Percentiles rank a stretch among this genome's conserved stretches.
Evolutionary conservation across 1,140 invertebrate genomes (phyloP).

Genomic region (Papilio helenus): DNA sequence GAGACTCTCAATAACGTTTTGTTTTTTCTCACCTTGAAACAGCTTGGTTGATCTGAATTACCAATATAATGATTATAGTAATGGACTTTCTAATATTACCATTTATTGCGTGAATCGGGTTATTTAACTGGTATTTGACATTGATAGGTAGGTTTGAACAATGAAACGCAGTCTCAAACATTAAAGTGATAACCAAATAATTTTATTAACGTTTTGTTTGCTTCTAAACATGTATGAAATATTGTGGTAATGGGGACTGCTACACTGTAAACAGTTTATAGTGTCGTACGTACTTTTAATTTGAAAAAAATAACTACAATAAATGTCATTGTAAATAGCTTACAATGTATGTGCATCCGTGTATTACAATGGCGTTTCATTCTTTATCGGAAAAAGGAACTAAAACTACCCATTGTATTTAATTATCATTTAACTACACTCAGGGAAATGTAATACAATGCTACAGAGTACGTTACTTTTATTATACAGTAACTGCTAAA

Average conservation of each 20-base stretch:
- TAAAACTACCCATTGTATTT: not conserved
- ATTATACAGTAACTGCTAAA: not conserved
- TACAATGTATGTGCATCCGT: not conserved
- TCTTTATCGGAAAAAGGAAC: not conserved
- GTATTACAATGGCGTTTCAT: not conserved
- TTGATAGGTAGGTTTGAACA: not conserved
- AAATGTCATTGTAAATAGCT: not conserved
- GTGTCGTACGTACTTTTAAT: not conserved
- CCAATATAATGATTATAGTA: constrained; percentile 44
- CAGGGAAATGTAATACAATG: not conserved
- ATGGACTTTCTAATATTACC: constrained; percentile 39
- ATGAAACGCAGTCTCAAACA: not conserved
- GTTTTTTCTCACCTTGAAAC: constrained; percentile 53
- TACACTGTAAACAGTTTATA: not conserved
- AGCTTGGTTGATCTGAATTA: constrained; percentile 68
- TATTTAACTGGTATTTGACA: constrained; percentile 3
- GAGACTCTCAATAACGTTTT: constrained; percentile 50
- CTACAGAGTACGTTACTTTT: not conserved
- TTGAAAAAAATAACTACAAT: not conserved
- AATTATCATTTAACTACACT: not conserved
- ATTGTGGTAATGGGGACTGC: not conserved
- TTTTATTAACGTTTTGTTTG: not conserved
- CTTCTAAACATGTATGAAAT: not conserved
- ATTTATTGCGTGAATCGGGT: constrained; percentile 42
- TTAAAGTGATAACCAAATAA: not conserved